phyloP scores from a whole-genome alignment of 2,888 invertebrate genomes.

The Emmelina monodactyla region DNA sequence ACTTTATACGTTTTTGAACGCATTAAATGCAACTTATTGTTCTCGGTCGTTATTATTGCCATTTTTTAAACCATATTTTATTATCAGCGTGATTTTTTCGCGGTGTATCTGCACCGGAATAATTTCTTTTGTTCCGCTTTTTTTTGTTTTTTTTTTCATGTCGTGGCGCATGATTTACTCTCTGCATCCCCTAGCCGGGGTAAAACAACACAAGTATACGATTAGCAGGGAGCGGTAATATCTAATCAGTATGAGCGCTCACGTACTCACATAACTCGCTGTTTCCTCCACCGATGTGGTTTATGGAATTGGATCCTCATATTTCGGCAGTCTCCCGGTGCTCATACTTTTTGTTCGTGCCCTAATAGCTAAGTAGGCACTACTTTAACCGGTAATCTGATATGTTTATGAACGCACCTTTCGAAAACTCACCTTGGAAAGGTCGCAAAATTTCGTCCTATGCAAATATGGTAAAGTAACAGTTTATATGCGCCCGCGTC shows the following conservation, averaged over 20 bases:
- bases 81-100: slow-evolving; percentile 62
- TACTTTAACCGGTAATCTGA: slow-evolving; percentile 41
- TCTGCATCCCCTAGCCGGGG: slow-evolving; percentile 54
- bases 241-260: slow-evolving; percentile 64
- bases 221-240: slow-evolving; percentile 59
- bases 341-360: slow-evolving; percentile 48
- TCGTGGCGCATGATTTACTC: slow-evolving; percentile 52
- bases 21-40: slow-evolving; percentile 47
- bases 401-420: slow-evolving; percentile 35
- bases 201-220: slow-evolving; percentile 65
- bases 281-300: slow-evolving; percentile 60
- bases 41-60: slow-evolving; percentile 54
- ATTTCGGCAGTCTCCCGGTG: slow-evolving; percentile 60
- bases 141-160: slow-evolving; percentile 48
- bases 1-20: slow-evolving; percentile 45
- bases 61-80: slow-evolving; percentile 59
- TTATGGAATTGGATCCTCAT: slow-evolving; percentile 65
- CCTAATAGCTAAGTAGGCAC: slow-evolving; percentile 29
- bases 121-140: slow-evolving; percentile 63
- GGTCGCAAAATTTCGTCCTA: slow-evolving; percentile 25
- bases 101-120: slow-evolving; percentile 45
- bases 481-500: slow-evolving; percentile 31
- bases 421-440: slow-evolving; percentile 27
- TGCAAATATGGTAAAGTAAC: slow-evolving; percentile 26
- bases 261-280: slow-evolving; percentile 61